Base-by-base conservation (phyloP, 2,113 vertebrate genomes). In the Gymnorhina tibicen region DNA sequence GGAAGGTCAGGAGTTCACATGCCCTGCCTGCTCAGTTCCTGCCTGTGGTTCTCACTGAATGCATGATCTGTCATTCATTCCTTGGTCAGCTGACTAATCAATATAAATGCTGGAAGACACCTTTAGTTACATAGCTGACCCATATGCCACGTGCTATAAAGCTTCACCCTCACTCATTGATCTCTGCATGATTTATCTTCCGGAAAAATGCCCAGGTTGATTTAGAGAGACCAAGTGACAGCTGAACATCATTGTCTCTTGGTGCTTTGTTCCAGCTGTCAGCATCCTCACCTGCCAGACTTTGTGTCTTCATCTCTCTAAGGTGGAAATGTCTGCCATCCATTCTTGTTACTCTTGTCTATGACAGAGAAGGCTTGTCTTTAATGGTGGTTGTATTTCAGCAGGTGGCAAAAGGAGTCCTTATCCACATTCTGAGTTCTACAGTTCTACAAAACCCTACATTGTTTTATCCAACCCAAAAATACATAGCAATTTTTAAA, bases 1-100 rank as follows among this genome's bases (percentile, higher is more conserved):
- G 9, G 5, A 59, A 84, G 50, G 21, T 70, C 37, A 66, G 46
- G 11, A 52, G 26, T n/a, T 80, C 64, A 3, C 27, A 27, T 10
- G 1, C 13, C 13, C 33, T 85, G 19, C 22, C 21, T 91, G 13
- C 19, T 86, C 0, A 0, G 3, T 49, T 69, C 42, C n/a, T 94
- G 32, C 23, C 42, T 74, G 23, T 50, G 30, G 17, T 35, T 89
- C 56, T 66, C 73, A 52, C 13, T 66, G 63, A 80, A 88, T 47
- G 18, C 21, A 32, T 1, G 1, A 17, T 42, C 24, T 64, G 77
- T 76, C 69, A 60, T 56, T 85, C 4, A 7, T 30, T 74, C n/a
- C 28, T 42, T 78, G 76, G 23, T 56, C 1, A 1, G 22, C 41
- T 80, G 55, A 67, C 6, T 86, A 39, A 73, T 55, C 24, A n/a